Percentiles rank a stretch among this genome's conserved stretches.
phyloP scores from a whole-genome alignment of 2,797 vertebrate species.

The Lepilemur ruficaudatus region DNA sequence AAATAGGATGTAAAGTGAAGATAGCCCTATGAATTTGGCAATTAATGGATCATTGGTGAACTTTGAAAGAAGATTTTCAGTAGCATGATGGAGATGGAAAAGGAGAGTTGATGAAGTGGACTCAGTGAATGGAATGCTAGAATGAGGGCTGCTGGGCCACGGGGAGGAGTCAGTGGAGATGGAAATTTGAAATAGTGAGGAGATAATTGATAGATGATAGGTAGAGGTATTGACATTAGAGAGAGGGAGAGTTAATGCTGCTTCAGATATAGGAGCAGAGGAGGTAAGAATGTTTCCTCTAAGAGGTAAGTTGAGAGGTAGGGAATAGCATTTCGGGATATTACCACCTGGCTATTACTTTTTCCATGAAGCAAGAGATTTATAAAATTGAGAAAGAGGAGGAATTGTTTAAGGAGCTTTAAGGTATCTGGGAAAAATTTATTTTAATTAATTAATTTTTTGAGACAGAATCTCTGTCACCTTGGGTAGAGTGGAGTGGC shows the following conservation, averaged over 20 bases:
- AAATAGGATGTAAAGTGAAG: neutral
- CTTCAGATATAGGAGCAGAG: neutral
- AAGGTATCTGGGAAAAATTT: neutral
- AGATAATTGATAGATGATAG: neutral
- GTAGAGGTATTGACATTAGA: neutral
- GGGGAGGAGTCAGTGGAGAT: neutral
- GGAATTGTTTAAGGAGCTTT: neutral
- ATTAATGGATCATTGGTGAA: neutral
- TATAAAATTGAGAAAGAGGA: neutral
- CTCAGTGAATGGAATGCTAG: neutral
- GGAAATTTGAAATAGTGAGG: neutral
- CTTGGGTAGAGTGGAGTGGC: too few species aligned
- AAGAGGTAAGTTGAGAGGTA: neutral
- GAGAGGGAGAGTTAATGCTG: neutral
- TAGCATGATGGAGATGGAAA: neutral
- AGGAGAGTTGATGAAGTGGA: neutral
- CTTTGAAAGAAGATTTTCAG: neutral
- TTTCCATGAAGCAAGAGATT: neutral
- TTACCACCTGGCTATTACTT: neutral
- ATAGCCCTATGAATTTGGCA: neutral
- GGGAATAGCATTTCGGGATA: neutral
- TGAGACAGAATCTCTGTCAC: too few species aligned
- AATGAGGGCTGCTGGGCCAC: neutral
- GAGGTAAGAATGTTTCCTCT: neutral
- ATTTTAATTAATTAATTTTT: too few species aligned